A percentile compares a stretch with the other conserved stretches of the same genome.
phyloP scores from a whole-genome alignment of 2,113 vertebrate genomes.

The Colaptes auratus region DNA sequence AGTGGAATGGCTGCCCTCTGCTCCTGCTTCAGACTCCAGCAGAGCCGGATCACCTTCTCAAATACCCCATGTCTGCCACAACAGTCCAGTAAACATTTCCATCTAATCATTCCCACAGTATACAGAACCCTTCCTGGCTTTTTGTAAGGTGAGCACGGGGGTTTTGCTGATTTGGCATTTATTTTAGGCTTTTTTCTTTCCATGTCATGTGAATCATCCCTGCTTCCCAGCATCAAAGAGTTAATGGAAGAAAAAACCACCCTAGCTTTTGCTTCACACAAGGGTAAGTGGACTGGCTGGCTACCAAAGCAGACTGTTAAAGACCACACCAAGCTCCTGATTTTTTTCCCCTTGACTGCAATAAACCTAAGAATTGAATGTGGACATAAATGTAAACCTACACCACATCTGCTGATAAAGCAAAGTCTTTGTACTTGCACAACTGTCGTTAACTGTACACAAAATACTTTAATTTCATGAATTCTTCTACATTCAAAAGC shows the following conservation, averaged over 20 bases:
- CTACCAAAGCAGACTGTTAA: conserved; percentile 55
- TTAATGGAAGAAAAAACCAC: conserved; percentile 35
- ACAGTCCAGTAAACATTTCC: not conserved
- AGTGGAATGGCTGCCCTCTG: not conserved
- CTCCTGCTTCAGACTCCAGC: not conserved
- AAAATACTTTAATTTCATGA: conserved; percentile 55
- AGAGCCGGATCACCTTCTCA: not conserved
- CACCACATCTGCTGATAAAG: conserved; percentile 58
- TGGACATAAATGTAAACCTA: conserved; percentile 39
- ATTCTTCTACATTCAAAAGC: conserved; percentile 13
- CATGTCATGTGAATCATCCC: not conserved
- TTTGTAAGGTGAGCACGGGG: not conserved
- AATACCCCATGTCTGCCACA: not conserved
- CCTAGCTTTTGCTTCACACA: not conserved
- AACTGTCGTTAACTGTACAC: conserved; percentile 19
- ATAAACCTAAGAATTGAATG: not conserved
- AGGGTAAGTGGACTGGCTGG: conserved; percentile 17
- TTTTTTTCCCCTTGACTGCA: not conserved
- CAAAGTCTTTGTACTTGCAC: conserved; percentile 47
- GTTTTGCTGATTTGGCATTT: not conserved
- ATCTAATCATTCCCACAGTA: not conserved
- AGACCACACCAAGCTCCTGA: not conserved
- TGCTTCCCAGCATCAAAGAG: conserved; percentile 10
- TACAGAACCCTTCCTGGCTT: not conserved
- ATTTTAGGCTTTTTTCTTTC: not conserved